Base-by-base conservation (phyloP, 1,140 invertebrate species). In the Drosophila mojavensis region DNA sequence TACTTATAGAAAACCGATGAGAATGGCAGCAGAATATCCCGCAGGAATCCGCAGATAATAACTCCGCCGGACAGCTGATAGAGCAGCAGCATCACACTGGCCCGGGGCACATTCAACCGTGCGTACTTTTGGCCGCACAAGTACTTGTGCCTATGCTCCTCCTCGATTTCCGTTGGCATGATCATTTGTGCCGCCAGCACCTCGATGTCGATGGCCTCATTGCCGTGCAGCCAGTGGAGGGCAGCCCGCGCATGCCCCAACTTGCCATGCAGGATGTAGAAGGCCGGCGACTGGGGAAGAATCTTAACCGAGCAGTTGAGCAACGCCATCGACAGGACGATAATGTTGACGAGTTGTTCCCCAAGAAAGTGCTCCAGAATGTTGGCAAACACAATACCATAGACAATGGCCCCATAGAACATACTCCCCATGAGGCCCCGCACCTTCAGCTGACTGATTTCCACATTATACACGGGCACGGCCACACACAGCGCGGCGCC, bases 391-490 rank as follows among this genome's bases (percentile, higher is more conserved):
- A 96, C 73, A 36, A 96, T 94, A 2, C 96, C 96, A 7, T 94
- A 78, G 0, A 94, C 94, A 4, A 96, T 2, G 95, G 69, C 58
- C 1, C 96, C 93, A 75, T 96, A 95, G 63, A 95, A 95, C 47
- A 94, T 94, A 4, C 95, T 94, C 0, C 95, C 95, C 6, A 97
- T 91, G 9, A 93, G 93, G 0, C 96, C 97, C 6, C 96, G 93
- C 33, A 96, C 94, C 2, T 93, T 91, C 41, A 93, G 94, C 70
- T 96, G 94, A 0, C 95, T 93, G 11, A 96, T 95, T 92, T 97
- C 96, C 4, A 94, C 94, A 0, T 94, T 95, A 79, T 97, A 97
- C 45, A 96, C 90, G 0, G 96, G 96, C 0, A 94, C 94, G 3
- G 94, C 94, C 3, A 95, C 93, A 76, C 95, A 97, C 2, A 95